A percentile compares a stretch with the other conserved stretches of the same genome.
Evolutionary conservation across 1,140 invertebrate genomes (phyloP).

Genomic region (Drosophila nikananu): DNA sequence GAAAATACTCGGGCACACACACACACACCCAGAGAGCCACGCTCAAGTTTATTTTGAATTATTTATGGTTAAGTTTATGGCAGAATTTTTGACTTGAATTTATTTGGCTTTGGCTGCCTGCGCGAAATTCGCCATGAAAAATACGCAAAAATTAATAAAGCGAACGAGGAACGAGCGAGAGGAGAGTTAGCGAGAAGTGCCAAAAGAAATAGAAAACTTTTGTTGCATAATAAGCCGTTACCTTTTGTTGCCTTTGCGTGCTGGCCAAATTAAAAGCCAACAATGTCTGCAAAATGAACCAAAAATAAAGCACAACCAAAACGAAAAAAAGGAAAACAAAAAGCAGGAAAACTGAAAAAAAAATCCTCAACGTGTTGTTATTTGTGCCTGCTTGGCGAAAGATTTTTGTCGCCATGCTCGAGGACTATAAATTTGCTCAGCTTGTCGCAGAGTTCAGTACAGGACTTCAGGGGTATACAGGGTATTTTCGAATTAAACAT

Average conservation of each 20-base stretch:
- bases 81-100: constrained; percentile 79
- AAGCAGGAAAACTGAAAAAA: constrained; percentile 22
- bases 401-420: constrained; percentile 78
- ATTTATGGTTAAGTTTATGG: constrained; percentile 83
- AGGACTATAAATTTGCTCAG: constrained; percentile 76
- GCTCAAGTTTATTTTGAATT: constrained; percentile 72
- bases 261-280: constrained; percentile 79
- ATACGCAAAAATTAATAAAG: constrained; percentile 81
- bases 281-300: constrained; percentile 81
- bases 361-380: constrained; percentile 73
- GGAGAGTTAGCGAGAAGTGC: constrained; percentile 35
- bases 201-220: constrained; percentile 70
- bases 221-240: constrained; percentile 71
- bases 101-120: constrained; percentile 61
- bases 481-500: background rate
- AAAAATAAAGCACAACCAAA: constrained; percentile 54
- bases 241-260: constrained; percentile 70
- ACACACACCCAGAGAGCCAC: constrained; percentile 34
- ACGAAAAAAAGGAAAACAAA: constrained; percentile 6
- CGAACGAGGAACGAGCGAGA: constrained; percentile 15
- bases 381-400: constrained; percentile 67
- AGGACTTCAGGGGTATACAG: constrained; percentile 7
- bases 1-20: constrained; percentile 60
- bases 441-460: constrained; percentile 52
- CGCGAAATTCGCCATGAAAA: constrained; percentile 64